These are phyloP conservation scores for Erebia aethiops DNA, from an alignment of 2,888 invertebrate species.

Conservation along the genomic window DNA sequence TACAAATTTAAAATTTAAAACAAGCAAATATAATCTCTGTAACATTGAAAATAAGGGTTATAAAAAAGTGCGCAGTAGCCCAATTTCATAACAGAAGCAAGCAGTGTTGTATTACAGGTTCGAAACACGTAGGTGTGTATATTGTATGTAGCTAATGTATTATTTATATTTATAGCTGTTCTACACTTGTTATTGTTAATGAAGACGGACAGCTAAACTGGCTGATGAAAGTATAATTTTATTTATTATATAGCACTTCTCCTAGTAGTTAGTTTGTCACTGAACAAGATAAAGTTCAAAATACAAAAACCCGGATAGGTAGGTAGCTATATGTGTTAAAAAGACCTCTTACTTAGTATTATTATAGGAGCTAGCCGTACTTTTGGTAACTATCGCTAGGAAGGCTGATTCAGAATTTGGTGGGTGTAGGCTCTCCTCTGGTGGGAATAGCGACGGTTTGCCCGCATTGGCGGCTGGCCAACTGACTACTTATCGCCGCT, in stretches of 20 bases:
- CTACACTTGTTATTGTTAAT: slow-evolving; percentile 42
- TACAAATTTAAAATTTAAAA: slow-evolving; percentile 53
- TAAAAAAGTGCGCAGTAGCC: slow-evolving; percentile 43
- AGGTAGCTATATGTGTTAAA: no score
- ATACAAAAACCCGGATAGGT: not conserved
- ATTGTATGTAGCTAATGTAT: slow-evolving; percentile 44
- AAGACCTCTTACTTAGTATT: no score
- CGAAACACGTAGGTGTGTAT: slow-evolving; percentile 50
- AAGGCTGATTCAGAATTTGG: no score
- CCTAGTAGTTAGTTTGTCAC: not conserved
- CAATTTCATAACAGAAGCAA: slow-evolving; percentile 66
- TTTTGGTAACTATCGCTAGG: no score
- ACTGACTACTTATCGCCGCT: no score
- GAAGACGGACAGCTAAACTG: slow-evolving; percentile 41
- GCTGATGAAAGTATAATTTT: slow-evolving; percentile 39
- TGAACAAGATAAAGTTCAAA: no score
- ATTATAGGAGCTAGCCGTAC: no score
- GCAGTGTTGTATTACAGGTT: slow-evolving; percentile 59
- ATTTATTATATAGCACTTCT: slow-evolving; percentile 14
- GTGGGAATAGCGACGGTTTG: no score
- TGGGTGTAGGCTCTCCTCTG: no score
- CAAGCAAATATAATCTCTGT: slow-evolving; percentile 46
- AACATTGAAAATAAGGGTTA: slow-evolving; percentile 39
- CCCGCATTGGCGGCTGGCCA: no score
- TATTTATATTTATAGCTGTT: slow-evolving; percentile 46